Conservation (phyloP, 2,888 invertebrate genomes). For the Pseudococcus jackbeardsleyi region DNA sequence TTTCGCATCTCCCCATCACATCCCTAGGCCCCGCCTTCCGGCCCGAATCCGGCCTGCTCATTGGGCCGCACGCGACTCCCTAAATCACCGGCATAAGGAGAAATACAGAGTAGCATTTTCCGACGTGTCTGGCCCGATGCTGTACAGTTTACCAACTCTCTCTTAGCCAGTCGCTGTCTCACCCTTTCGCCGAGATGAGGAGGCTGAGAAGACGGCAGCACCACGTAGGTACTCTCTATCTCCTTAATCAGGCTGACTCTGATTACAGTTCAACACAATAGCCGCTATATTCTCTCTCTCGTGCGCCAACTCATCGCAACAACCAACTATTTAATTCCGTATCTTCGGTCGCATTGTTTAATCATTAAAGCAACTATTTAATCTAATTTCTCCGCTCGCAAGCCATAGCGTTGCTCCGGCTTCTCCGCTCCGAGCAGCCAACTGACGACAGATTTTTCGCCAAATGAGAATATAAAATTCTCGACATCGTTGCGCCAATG, state of each 20-base stretch:
- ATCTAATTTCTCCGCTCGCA: constrained; percentile 20
- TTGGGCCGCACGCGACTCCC: neutral
- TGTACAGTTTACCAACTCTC: neutral
- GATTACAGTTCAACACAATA: constrained; percentile 33
- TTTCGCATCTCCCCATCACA: neutral
- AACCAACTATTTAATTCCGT: constrained; percentile 40
- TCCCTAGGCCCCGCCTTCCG: neutral
- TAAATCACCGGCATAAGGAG: neutral
- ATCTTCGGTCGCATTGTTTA: constrained; percentile 37
- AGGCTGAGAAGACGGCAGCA: neutral
- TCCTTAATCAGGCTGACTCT: constrained; percentile 29
- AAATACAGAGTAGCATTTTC: neutral
- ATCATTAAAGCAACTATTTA: constrained; percentile 40
- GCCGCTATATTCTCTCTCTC: neutral
- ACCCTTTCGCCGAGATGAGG: neutral
- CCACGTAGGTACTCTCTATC: neutral
- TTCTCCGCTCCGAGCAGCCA: neutral
- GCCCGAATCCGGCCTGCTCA: neutral
- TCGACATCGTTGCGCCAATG: neutral
- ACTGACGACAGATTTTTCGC: neutral
- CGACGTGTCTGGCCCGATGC: neutral
- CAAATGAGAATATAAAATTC: neutral
- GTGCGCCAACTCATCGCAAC: neutral
- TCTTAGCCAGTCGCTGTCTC: neutral
- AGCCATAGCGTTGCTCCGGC: neutral